These are phyloP conservation scores for Agrotis segetum DNA, from an alignment of 2,888 invertebrate genomes.

Conservation along the genomic window DNA sequence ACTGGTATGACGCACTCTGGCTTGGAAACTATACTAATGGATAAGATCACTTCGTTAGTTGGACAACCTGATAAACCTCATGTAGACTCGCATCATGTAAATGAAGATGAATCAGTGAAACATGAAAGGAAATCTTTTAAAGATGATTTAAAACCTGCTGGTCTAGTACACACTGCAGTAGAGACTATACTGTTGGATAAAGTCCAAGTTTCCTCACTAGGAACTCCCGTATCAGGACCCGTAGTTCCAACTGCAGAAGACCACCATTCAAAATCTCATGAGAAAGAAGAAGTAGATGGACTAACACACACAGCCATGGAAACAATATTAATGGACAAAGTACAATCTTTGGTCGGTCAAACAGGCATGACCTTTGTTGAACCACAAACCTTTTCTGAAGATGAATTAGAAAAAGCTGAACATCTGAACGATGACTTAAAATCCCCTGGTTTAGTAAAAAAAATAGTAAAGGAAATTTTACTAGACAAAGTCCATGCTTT, in stretches of 20 bases:
- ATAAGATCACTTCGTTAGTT: slow-evolving; percentile 79
- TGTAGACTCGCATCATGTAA: slow-evolving; percentile 33
- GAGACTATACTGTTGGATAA: slow-evolving; percentile 55
- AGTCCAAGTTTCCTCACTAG: slow-evolving; percentile 40
- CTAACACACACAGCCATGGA: slow-evolving; percentile 48
- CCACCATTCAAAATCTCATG: slow-evolving; percentile 4
- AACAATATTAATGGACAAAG: slow-evolving; percentile 59
- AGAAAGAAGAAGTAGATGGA: slow-evolving; percentile 29
- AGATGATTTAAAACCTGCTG: slow-evolving; percentile 59
- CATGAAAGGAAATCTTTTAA: slow-evolving; percentile 19
- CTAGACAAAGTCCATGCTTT: slow-evolving; percentile 80
- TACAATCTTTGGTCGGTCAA: slow-evolving; percentile 53
- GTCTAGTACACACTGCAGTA: slow-evolving; percentile 60
- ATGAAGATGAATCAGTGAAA: slow-evolving; percentile 30
- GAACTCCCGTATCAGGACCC: slow-evolving; percentile 24
- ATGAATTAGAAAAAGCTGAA: slow-evolving; percentile 42
- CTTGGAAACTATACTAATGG: slow-evolving; percentile 88
- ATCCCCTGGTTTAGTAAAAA: slow-evolving; percentile 77
- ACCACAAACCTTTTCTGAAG: slow-evolving; percentile 57
- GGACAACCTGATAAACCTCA: slow-evolving; percentile 34
- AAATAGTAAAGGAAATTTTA: slow-evolving; percentile 88
- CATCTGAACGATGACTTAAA: slow-evolving; percentile 52
- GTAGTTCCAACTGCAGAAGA: slow-evolving; percentile 26
- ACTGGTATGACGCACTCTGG: slow-evolving; percentile 84
- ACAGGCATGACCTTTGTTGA: slow-evolving; percentile 56